A percentile compares a stretch with the other conserved stretches of the same genome.
These are phyloP conservation scores for Ranitomeya imitator DNA, from an alignment of 2,113 vertebrate genomes.

Conservation along the genomic window DNA sequence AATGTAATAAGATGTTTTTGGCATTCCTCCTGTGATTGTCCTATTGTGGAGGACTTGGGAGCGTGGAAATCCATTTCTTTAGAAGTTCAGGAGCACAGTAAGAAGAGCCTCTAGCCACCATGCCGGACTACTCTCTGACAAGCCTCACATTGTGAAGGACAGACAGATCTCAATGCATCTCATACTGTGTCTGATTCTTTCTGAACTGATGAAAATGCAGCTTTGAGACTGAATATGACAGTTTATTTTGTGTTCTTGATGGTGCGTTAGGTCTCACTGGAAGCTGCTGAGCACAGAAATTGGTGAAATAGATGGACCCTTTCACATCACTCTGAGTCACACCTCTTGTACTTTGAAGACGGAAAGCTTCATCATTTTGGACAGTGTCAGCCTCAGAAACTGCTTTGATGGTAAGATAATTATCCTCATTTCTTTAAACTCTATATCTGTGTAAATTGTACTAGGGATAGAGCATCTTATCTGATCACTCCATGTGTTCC, in stretches of 20 bases:
- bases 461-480: not conserved
- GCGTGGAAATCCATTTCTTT: conserved; percentile 7
- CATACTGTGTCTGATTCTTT: not conserved
- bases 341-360: conserved; percentile 68
- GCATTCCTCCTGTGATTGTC: not conserved
- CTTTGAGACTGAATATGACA: not conserved
- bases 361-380: conserved; percentile 71
- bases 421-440: not conserved
- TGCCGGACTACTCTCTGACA: not conserved
- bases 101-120: not conserved
- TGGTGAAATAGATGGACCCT: conserved; percentile 76
- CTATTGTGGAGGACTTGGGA: not conserved
- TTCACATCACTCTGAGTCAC: conserved; percentile 81
- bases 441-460: not conserved
- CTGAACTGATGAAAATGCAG: not conserved
- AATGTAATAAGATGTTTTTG: not conserved
- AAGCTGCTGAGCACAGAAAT: conserved; percentile 73
- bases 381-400: conserved; percentile 77
- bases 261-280: conserved; percentile 75
- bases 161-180: not conserved
- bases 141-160: conserved; percentile 25
- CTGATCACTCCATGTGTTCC: too few relatives aligned
- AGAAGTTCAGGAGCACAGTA: not conserved
- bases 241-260: conserved; percentile 8
- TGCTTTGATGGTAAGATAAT: conserved; percentile 75